Evolutionary conservation across 2,113 vertebrate species (phyloP).

Genomic region (Saccopteryx leptura): DNA sequence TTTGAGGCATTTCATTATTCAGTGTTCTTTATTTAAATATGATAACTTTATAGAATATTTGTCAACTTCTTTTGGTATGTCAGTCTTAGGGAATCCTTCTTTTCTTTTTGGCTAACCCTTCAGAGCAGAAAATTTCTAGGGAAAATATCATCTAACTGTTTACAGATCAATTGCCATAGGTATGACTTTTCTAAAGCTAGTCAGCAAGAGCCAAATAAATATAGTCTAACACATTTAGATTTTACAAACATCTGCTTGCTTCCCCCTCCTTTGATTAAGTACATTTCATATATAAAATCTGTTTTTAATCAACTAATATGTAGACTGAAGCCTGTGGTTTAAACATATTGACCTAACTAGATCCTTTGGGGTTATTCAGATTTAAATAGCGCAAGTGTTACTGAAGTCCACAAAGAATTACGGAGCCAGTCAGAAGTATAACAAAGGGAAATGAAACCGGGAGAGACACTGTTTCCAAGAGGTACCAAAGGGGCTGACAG

Average conservation of each 20-base stretch:
- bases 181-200: constrained; percentile 73
- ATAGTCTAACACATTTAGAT: constrained; percentile 78
- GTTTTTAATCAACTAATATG: constrained; percentile 83
- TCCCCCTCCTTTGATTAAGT: constrained; percentile 81
- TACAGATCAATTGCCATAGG: constrained; percentile 68
- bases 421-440: constrained; percentile 37
- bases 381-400: constrained; percentile 75
- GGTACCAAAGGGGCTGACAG: constrained; percentile 48
- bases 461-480: constrained; percentile 40
- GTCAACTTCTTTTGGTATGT: constrained; percentile 50
- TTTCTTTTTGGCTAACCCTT: constrained; percentile 64
- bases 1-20: constrained; percentile 27
- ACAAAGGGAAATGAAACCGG: constrained; percentile 69
- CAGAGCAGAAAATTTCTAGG: constrained; percentile 73
- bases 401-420: constrained; percentile 64
- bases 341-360: constrained; percentile 82
- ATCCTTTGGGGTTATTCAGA: constrained; percentile 75
- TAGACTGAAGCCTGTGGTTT: constrained; percentile 77
- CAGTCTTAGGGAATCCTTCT: constrained; percentile 64
- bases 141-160: constrained; percentile 71
- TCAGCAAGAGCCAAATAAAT: constrained; percentile 79
- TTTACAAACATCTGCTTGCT: constrained; percentile 83
- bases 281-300: constrained; percentile 78
- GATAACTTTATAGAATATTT: not conserved
- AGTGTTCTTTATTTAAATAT: constrained; percentile 18